phyloP scores from a whole-genome alignment of 2,113 vertebrate genomes.

The Cavia aperea region DNA sequence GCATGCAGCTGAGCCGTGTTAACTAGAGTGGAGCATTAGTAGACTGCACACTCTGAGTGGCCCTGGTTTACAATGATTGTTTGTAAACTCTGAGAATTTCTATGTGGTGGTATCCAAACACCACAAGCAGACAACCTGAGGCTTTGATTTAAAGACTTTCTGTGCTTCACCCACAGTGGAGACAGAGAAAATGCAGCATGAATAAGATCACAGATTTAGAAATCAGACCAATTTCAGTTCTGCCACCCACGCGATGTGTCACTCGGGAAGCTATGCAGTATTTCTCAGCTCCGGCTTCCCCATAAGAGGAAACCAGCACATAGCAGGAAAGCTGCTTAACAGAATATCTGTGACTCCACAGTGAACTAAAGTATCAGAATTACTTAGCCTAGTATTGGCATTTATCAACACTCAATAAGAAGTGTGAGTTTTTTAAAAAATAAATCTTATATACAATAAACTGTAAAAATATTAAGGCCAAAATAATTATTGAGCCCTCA shows the following conservation, averaged over 20 bases:
- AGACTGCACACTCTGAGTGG: background rate
- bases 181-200: background rate
- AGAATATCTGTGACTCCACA: background rate
- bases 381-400: background rate
- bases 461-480: background rate
- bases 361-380: background rate
- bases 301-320: constrained; percentile 15
- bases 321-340: background rate
- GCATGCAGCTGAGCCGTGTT: background rate
- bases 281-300: constrained; percentile 23
- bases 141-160: background rate
- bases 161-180: background rate
- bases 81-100: constrained; percentile 17
- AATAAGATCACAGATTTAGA: background rate
- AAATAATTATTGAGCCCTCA: background rate
- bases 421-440: background rate
- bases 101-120: background rate
- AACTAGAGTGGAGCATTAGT: constrained; percentile 27
- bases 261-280: background rate
- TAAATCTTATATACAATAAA: background rate
- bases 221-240: background rate
- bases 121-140: background rate
- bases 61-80: constrained; percentile 52
- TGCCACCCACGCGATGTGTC: background rate
- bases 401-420: constrained; percentile 20